phyloP scores from a whole-genome alignment of 1,140 invertebrate genomes.

The Eueides isabella region DNA sequence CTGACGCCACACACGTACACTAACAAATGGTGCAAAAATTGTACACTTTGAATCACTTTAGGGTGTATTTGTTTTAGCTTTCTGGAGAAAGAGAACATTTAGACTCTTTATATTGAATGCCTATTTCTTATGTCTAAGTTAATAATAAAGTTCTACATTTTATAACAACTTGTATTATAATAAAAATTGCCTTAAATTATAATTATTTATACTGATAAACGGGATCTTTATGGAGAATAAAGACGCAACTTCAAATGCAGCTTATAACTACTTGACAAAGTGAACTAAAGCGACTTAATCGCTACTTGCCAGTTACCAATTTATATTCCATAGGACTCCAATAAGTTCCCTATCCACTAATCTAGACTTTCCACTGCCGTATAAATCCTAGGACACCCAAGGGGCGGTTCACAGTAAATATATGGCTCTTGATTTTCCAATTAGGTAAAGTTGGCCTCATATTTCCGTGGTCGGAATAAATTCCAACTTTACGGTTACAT shows the following conservation, averaged over 20 bases:
- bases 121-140: background rate
- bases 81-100: slow-evolving; percentile 7
- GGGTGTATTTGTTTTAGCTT: slow-evolving; percentile 18
- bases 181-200: too few species aligned
- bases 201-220: too few species aligned
- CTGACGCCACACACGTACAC: slow-evolving; percentile 60
- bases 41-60: slow-evolving; percentile 60
- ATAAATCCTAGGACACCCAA: slow-evolving; percentile 55
- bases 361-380: slow-evolving; percentile 52
- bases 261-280: background rate
- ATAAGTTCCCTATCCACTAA: slow-evolving; percentile 39
- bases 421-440: slow-evolving; percentile 70
- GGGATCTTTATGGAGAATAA: too few species aligned
- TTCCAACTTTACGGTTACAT: slow-evolving; percentile 42
- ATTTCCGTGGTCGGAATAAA: slow-evolving; percentile 62
- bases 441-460: slow-evolving; percentile 69
- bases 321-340: slow-evolving; percentile 29
- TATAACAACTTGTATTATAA: background rate
- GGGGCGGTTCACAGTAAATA: slow-evolving; percentile 47
- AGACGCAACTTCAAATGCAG: background rate
- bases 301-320: slow-evolving; percentile 8
- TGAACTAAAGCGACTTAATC: background rate
- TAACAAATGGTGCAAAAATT: slow-evolving; percentile 71
- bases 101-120: background rate
- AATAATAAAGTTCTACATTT: background rate